A percentile compares a stretch with the other conserved stretches of the same genome.
These are phyloP conservation scores for Caradrina clavipalpis DNA, from an alignment of 2,888 invertebrate species.

Conservation along the genomic window DNA sequence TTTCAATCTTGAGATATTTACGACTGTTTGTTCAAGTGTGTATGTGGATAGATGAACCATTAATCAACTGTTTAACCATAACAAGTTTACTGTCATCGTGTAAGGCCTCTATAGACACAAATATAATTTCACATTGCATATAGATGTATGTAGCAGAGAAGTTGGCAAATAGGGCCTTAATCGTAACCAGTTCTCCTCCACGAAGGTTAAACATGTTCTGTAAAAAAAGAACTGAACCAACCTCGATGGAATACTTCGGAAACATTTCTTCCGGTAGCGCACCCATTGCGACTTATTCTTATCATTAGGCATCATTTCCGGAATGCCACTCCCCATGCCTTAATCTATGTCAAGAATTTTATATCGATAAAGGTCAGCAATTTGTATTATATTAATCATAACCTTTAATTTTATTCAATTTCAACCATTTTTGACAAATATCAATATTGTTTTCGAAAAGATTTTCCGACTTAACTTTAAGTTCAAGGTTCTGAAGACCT, in stretches of 20 bases:
- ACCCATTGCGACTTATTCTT: constrained; percentile 58
- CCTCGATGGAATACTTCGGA: constrained; percentile 71
- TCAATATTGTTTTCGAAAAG: constrained; percentile 23
- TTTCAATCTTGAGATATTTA: constrained; percentile 20
- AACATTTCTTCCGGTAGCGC: constrained; percentile 75
- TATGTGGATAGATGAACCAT: constrained; percentile 24
- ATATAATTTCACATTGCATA: constrained; percentile 43
- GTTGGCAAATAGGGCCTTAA: constrained; percentile 64
- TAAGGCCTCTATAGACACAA: constrained; percentile 30
- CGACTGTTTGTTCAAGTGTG: constrained; percentile 8
- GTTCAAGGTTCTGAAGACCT: constrained; percentile 35
- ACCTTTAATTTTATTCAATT: constrained; percentile 40
- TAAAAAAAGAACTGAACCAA: constrained; percentile 62
- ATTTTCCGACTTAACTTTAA: constrained; percentile 23
- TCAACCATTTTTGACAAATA: constrained; percentile 13
- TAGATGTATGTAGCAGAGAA: constrained; percentile 26
- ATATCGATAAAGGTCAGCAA: constrained; percentile 55
- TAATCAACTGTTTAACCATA: constrained; percentile 29
- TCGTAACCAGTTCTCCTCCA: constrained; percentile 72
- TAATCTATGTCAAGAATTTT: constrained; percentile 80
- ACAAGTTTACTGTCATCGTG: constrained; percentile 37
- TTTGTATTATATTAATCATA: constrained; percentile 49
- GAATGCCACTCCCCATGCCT: constrained; percentile 62
- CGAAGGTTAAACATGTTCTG: constrained; percentile 70
- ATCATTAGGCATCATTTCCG: constrained; percentile 70